Evolutionary conservation across 2,113 vertebrate genomes (phyloP).

Genomic region (Pluvianellus socialis): DNA sequence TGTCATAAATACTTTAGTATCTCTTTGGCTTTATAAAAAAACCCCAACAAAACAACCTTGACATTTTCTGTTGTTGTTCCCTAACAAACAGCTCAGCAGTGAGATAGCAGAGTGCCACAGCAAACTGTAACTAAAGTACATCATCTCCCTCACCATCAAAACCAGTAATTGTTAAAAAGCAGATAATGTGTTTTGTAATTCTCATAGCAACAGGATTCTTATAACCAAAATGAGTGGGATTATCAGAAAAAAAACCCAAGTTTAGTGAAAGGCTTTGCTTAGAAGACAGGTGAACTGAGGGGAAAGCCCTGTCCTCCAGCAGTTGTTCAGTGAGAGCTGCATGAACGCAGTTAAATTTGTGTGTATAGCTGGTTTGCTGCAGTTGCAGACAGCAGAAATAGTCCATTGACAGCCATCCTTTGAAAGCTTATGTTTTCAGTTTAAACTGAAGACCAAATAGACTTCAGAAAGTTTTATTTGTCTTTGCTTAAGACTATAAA

Average conservation of each 20-base stretch:
- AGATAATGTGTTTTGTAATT: neutral
- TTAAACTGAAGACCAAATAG: neutral
- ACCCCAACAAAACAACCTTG: neutral
- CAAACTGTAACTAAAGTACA: neutral
- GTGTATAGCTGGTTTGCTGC: neutral
- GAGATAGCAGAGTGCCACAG: neutral
- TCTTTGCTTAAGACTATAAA: neutral
- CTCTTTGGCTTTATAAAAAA: neutral
- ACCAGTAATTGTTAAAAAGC: neutral
- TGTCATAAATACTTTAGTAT: neutral
- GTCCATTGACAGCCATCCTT: neutral
- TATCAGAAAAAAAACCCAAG: neutral
- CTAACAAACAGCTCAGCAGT: neutral
- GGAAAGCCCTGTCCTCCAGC: neutral
- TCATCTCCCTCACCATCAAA: neutral
- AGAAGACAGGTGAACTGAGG: neutral
- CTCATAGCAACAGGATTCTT: neutral
- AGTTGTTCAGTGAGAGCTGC: neutral
- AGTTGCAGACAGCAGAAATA: neutral
- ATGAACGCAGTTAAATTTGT: neutral
- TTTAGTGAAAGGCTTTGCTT: neutral
- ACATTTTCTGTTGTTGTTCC: neutral
- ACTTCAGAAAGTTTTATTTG: neutral
- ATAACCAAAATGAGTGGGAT: neutral
- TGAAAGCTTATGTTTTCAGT: neutral